Base-by-base conservation (phyloP, 2,888 invertebrate species). In the Frankliniella fusca region DNA sequence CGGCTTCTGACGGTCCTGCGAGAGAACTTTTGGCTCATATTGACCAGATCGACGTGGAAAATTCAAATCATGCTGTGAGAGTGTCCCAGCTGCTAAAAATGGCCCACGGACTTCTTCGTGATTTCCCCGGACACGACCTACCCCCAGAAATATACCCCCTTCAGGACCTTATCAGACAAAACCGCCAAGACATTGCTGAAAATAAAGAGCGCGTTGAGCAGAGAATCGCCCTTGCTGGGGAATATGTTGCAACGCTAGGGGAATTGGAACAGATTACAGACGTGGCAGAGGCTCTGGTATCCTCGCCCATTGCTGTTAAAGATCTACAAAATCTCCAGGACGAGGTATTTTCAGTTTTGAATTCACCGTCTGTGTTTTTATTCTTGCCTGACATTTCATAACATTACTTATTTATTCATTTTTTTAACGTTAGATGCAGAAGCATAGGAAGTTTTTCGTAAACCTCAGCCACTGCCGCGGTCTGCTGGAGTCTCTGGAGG, bases 221-320 rank as follows among this genome's bases (percentile, higher is more conserved):
- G 87, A 87, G 94, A 28, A 90, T 94, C 48, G 92, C 94, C 0
- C 88, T 96, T 81, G 93, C 94, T 1, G 95, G 95, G 86, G 96
- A 97, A 87, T 97, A 97, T 86, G 95, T 95, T 86, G 94, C 96
- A 88, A 96, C 95, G 0, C 89, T 97, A 15, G 93, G 94, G 86
- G 96, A 97, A 87, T 95, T 96, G 85, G 92, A 93, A 15, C 94
- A 96, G 87, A 95, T 96, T 50, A 94, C 95, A 5, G 93, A 94
- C 81, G 91, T 96, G 10, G 96, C 96, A 0, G 95, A 96, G 87
- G 93, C 93, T 79, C 88, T 96, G 65, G 91, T 96, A 11, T 93
- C 94, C 84, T 93, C 93, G 85, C 93, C 94, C 80, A 93, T 96
- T 54, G 92, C 92, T 11, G 94, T 95, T 0, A 92, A 91, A 65